phyloP scores from a whole-genome alignment of 2,113 vertebrate species.

The Lophius piscatorius region DNA sequence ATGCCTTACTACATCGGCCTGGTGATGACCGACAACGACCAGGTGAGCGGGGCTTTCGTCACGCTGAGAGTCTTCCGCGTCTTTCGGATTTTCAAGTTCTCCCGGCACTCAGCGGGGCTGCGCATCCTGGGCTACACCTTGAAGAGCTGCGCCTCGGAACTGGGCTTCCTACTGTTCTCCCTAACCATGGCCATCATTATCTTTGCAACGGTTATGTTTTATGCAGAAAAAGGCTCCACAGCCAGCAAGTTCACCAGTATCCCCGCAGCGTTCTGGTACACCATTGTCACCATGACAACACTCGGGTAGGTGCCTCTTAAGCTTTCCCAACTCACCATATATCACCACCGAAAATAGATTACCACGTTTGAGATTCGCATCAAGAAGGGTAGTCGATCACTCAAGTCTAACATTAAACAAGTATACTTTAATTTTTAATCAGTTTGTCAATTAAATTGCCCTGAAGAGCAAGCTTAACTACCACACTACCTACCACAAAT shows the following conservation, averaged over 20 bases:
- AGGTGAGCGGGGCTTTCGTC: slow-evolving; percentile 98
- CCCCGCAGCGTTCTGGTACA: slow-evolving; percentile 99
- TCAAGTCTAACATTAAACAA: background rate
- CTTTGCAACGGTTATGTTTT: slow-evolving; percentile 99
- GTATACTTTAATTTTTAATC: background rate
- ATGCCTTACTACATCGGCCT: slow-evolving; percentile 98
- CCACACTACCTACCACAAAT: background rate
- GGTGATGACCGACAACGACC: slow-evolving; percentile 99
- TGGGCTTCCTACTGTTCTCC: slow-evolving; percentile 98
- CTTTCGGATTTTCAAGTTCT: slow-evolving; percentile 99
- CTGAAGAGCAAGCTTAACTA: background rate
- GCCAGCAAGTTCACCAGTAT: slow-evolving; percentile 99
- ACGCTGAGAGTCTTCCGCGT: slow-evolving; percentile 98
- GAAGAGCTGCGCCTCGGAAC: slow-evolving; percentile 97
- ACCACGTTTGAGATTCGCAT: too few species aligned
- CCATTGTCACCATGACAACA: slow-evolving; percentile 99
- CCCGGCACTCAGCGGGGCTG: slow-evolving; percentile 96
- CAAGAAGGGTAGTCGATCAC: too few species aligned
- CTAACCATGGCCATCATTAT: slow-evolving; percentile 99
- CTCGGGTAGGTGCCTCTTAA: slow-evolving; percentile 88
- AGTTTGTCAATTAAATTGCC: background rate
- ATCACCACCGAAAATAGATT: background rate
- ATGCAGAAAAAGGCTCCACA: slow-evolving; percentile 96
- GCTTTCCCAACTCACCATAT: background rate
- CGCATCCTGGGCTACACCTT: slow-evolving; percentile 97